Base-by-base conservation (phyloP, 2,888 invertebrate genomes). In the Marronus borbonicus region DNA sequence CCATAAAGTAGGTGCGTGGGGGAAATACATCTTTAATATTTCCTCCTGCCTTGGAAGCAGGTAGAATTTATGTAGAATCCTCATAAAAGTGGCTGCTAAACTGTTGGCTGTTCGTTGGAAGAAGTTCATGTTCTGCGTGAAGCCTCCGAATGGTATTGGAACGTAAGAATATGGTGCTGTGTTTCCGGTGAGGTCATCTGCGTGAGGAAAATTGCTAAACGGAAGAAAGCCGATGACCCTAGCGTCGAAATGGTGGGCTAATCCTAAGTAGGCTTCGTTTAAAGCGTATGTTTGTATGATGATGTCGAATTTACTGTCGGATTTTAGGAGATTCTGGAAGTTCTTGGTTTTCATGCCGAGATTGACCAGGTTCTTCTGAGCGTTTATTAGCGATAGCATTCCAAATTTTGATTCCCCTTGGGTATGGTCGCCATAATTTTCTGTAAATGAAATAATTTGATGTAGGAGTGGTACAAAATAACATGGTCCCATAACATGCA, bases 81-180 rank as follows among this genome's bases (percentile, higher is more conserved):
- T 72, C 52, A 82, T 65, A 14, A 78, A n/a, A 39, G 68, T 72
- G 17, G 72, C 78, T 36, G 36, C 72, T 55, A 79, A 44, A 1
- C 85, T 83, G 80, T 88, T 89, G 24, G 80, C 50, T 10, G 84
- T 75, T 58, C 88, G 82, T 78, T 88, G 82, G 24, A 81, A 76
- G 69, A 88, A 87, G 7, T 79, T 84, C 87, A 88, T 88, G 36
- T 84, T 81, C 58, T 86, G 84, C 0, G 84, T 82, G 60, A 82
- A 85, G 1, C 79, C 76, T 7, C 83, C 70, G 44, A 86, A 82
- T 49, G 82, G 74, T 66, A 83, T 82, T 7, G 87, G 87, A 17
- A 88, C 84, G 75, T 86, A 88, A 1, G 87, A 84, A 44, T 84
- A 85, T 1, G 86, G 86, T 55, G 85, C 82, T 0, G 87, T 85